Base-by-base conservation (phyloP, 2,888 invertebrate species). In the Chaetogeoica ovagalla region DNA sequence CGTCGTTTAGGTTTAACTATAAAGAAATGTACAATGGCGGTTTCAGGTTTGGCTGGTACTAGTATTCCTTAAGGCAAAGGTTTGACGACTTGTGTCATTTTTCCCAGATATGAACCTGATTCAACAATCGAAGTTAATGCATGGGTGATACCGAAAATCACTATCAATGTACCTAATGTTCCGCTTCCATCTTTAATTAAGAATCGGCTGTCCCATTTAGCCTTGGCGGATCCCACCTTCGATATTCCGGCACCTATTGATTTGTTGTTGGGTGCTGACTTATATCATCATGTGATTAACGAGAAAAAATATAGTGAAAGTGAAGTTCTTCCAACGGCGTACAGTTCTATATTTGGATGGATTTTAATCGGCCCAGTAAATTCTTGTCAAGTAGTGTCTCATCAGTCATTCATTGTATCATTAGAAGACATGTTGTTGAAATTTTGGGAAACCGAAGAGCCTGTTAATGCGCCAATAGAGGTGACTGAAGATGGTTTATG, bases 401-500 rank as follows among this genome's bases (percentile, higher is more conserved):
- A n/a, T n/a, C n/a, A n/a, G n/a, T n/a, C n/a, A n/a, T n/a, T 15
- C 13, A n/a, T 11, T 0, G n/a, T 3, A 15, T 21, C 21, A 66
- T 66, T 43, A 43, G 43, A 66, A n/a, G 66, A 43, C 9, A 43
- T 66, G 21, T 37, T 66, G 13, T 7, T n/a, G 0, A 66, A 66
- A 43, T 66, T 66, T n/a, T 66, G 66, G 66, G 43, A 39, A n/a
- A 21, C 43, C 3, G 66, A 66, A 11, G 43, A 66, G 15, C 66
- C 66, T 43, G 21, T 13, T 13, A 11, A 1, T 13, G 9, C n/a
- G 13, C n/a, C n/a, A n/a, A n/a, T n/a, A 4, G 48, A 68, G 2
- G 6, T n/a, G 3, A 68, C 68, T 48, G 48, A 48, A 15, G 23
- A 68, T 21, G 68, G 48, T 15, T 9, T 9, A 13, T 68, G 68